Percentiles rank a stretch among this genome's conserved stretches.
Conservation (phyloP, 2,888 invertebrate species). For the Pterostichus niger region DNA sequence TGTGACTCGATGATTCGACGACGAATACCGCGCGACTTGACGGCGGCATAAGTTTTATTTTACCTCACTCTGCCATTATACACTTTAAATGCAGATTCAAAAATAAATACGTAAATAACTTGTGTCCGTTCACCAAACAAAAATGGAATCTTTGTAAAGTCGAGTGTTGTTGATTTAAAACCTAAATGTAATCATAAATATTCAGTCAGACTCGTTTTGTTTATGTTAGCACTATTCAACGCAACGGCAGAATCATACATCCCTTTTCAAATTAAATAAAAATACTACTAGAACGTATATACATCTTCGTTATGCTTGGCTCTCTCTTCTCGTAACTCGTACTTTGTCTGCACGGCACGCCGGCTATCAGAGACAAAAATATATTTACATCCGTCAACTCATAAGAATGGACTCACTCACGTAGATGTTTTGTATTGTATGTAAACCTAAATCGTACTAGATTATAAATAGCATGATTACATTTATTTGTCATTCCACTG, state of each 20-base stretch:
- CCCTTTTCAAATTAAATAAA: constrained; percentile 45
- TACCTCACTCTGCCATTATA: constrained; percentile 62
- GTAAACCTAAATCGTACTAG: constrained; percentile 63
- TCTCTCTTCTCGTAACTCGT: constrained; percentile 24
- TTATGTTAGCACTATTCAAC: constrained; percentile 72
- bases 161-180: constrained; percentile 72
- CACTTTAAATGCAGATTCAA: constrained; percentile 71
- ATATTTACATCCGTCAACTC: constrained; percentile 63
- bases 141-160: constrained; percentile 67
- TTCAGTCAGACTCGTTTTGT: constrained; percentile 74
- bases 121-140: constrained; percentile 55
- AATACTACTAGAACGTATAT: constrained; percentile 64
- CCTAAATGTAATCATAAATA: constrained; percentile 75
- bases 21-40: constrained; percentile 20
- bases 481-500: constrained; percentile 67
- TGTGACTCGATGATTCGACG: constrained; percentile 66
- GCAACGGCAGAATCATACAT: constrained; percentile 69
- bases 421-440: constrained; percentile 62
- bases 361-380: constrained; percentile 30
- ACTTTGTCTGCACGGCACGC: too few relatives aligned
- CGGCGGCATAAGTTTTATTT: constrained; percentile 2
- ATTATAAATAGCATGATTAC: constrained; percentile 66
- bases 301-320: constrained; percentile 62
- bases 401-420: constrained; percentile 60
- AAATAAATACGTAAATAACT: constrained; percentile 70